These are phyloP conservation scores for Thelaira solivaga DNA, from an alignment of 2,888 invertebrate genomes.

Conservation along the genomic window DNA sequence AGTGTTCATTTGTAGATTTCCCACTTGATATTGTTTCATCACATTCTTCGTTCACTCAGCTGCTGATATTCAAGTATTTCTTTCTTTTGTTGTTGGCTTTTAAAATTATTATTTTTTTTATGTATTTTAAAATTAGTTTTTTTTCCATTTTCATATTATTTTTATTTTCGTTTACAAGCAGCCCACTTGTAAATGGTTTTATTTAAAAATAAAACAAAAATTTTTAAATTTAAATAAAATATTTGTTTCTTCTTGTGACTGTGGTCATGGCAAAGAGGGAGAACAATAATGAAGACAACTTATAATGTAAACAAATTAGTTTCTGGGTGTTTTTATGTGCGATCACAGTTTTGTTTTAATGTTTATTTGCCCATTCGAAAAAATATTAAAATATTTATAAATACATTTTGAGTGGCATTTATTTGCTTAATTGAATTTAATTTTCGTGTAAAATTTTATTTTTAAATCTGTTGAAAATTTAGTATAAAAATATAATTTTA, in stretches of 20 bases:
- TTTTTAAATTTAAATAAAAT: slow-evolving; percentile 16
- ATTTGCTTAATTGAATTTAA: neutral
- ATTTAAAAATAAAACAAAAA: slow-evolving; percentile 42
- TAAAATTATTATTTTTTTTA: too few relatives aligned
- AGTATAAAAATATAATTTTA: slow-evolving; percentile 9
- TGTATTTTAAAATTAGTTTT: neutral
- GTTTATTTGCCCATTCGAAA: slow-evolving; percentile 18
- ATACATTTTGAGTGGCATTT: slow-evolving; percentile 3
- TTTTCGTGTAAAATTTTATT: slow-evolving; percentile 27
- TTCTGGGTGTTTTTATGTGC: neutral
- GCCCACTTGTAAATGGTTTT: slow-evolving; percentile 38
- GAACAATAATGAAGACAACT: slow-evolving; percentile 13
- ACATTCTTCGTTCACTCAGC: too few relatives aligned
- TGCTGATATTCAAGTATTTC: too few relatives aligned
- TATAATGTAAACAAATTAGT: slow-evolving; percentile 15
- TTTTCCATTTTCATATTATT: slow-evolving; percentile 19
- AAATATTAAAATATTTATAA: slow-evolving; percentile 8
- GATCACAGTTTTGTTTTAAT: slow-evolving; percentile 15
- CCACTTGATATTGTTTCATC: too few relatives aligned
- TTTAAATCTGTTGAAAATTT: slow-evolving; percentile 30
- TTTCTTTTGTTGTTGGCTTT: too few relatives aligned
- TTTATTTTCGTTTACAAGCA: slow-evolving; percentile 27
- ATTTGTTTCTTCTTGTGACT: slow-evolving; percentile 10
- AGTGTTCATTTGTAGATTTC: too few relatives aligned
- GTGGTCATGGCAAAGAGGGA: slow-evolving; percentile 7